These are phyloP conservation scores for Phorcus lineatus DNA, from an alignment of 2,888 invertebrate genomes.

Conservation along the genomic window DNA sequence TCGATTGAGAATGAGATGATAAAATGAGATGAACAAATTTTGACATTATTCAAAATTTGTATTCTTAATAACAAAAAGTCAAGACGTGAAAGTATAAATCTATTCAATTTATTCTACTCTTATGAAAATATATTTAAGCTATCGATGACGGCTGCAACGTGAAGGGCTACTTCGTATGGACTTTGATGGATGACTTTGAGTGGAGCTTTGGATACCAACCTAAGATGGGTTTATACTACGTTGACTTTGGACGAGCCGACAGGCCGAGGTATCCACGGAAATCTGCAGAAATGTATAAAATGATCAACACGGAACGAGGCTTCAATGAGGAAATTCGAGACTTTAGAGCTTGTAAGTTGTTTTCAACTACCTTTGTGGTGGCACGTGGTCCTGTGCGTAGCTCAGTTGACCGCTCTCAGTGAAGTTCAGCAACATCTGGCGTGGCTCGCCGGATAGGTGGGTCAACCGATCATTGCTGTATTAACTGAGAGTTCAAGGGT, in stretches of 20 bases:
- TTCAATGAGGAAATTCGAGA: conserved; percentile 36
- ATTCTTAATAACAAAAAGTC: no score
- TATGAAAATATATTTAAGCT: conserved; percentile 32
- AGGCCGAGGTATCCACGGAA: conserved; percentile 82
- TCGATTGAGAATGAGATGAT: no score
- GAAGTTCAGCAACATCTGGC: no score
- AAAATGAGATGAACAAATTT: no score
- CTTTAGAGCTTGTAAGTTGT: conserved; percentile 42
- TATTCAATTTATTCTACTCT: no score
- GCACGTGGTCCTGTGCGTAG: no score
- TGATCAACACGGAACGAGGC: conserved; percentile 57
- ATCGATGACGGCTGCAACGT: conserved; percentile 67
- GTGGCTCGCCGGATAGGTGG: no score
- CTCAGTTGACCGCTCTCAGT: no score
- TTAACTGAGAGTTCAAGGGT: no score
- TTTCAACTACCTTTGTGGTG: not conserved
- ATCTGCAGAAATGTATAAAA: conserved; percentile 76
- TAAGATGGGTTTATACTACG: conserved; percentile 83
- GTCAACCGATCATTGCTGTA: no score
- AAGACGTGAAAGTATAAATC: no score
- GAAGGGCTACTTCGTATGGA: conserved; percentile 85
- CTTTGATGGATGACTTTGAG: conserved; percentile 88
- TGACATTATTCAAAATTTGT: no score
- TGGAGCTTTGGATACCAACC: conserved; percentile 86
- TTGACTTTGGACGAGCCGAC: conserved; percentile 83